These are phyloP conservation scores for Callaeas wilsoni DNA, from an alignment of 2,113 vertebrate species.

Conservation along the genomic window DNA sequence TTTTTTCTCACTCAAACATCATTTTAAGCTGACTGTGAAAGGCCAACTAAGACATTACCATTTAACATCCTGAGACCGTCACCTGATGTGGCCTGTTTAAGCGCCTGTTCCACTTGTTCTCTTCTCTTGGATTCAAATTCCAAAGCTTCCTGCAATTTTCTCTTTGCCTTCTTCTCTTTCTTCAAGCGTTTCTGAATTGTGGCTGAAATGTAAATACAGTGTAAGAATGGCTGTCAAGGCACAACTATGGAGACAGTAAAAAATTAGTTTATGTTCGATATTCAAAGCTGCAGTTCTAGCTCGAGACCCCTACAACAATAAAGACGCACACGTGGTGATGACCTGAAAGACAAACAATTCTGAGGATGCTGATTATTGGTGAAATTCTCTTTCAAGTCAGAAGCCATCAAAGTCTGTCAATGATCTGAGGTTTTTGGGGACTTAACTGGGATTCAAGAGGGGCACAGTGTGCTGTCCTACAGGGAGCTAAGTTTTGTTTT, in stretches of 20 bases:
- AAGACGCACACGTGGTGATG: neutral
- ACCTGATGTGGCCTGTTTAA: slow-evolving; percentile 79
- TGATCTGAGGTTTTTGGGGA: neutral
- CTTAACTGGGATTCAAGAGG: neutral
- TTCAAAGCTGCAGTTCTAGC: neutral
- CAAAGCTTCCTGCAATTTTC: slow-evolving; percentile 90
- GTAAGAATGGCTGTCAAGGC: neutral
- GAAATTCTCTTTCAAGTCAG: neutral
- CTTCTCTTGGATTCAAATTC: slow-evolving; percentile 87
- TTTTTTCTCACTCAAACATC: neutral
- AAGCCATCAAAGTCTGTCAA: neutral
- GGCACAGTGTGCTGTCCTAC: neutral
- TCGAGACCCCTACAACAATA: neutral
- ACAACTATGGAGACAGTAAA: neutral
- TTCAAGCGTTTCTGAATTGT: slow-evolving; percentile 89
- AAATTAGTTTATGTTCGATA: neutral
- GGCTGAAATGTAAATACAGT: slow-evolving; percentile 64
- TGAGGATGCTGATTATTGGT: neutral
- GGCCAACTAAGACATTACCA: slow-evolving; percentile 69
- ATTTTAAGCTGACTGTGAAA: slow-evolving; percentile 27
- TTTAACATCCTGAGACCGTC: slow-evolving; percentile 83
- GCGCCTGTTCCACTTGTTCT: slow-evolving; percentile 86
- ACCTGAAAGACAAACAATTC: neutral
- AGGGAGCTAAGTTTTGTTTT: neutral
- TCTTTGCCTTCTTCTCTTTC: slow-evolving; percentile 91